Base-by-base conservation (phyloP, 2,797 vertebrate species). In the Chloroceryle inda region DNA sequence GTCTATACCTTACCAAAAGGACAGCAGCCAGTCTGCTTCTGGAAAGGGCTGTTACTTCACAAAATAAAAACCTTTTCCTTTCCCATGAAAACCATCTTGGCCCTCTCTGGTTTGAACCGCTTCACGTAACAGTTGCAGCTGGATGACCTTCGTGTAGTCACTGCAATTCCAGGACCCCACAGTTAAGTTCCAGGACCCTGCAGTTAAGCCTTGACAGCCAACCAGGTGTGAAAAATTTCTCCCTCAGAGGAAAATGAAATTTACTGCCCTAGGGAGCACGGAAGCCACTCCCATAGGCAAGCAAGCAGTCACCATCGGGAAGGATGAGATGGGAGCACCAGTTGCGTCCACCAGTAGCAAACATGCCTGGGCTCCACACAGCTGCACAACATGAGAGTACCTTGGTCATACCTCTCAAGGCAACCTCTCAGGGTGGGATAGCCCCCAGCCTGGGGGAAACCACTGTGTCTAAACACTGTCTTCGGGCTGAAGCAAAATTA, bases 361-460 rank as follows among this genome's bases (percentile, higher is more conserved):
- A 55, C 0, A 2, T 6, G 6, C 1, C 6, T 3, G 4, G 33
- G 40, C 21, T 78, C 33, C 3, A 1, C 22, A 68, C 1, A 1
- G 8, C 63, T 38, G 63, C 31, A 76, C 12, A 29, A 81, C 13
- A 40, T 2, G 7, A 3, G 2, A 31, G 13, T 9, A 72, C 24
- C 31, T 62, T 16, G 59, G 47, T 76, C 21, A 55, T 11, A 49
- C 2, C 29, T 49, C 53, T 66, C 55, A 71, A 31, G 37, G 82
- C 44, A 72, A 50, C 10, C 9, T 56, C 59, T 40, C 37, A 72
- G 58, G 19, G 49, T 42, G 20, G 26, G 40, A 52, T 0, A 68
- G 31, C 6, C 11, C 35, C 23, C 27, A n/a, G 19, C 2, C 64
- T 66, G 9, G 0, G 0, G 7, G 33, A 61, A 85, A 58, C 10